A percentile compares a stretch with the other conserved stretches of the same genome.
Evolutionary conservation across 2,113 vertebrate genomes (phyloP).

Genomic region (Campylorhamphus procurvoides): DNA sequence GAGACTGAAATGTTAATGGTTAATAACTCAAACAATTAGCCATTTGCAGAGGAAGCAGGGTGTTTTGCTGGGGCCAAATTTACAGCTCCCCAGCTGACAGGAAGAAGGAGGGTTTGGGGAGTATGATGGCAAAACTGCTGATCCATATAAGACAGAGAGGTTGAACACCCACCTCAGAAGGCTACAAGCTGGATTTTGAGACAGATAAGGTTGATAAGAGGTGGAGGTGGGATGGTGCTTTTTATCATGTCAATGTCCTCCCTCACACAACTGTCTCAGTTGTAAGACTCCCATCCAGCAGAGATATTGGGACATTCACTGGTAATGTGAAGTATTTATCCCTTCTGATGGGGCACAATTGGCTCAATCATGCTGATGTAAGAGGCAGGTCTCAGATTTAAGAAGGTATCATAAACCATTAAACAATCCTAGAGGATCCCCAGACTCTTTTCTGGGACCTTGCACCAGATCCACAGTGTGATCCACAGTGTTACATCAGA

Average conservation of each 20-base stretch:
- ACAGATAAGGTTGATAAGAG: not conserved
- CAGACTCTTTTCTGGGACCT: not conserved
- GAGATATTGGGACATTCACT: not conserved
- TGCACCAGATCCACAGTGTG: not conserved
- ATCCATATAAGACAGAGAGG: not conserved
- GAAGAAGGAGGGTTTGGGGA: not conserved
- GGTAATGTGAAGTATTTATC: not conserved
- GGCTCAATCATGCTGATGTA: not conserved
- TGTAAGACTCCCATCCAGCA: not conserved
- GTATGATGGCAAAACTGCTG: not conserved
- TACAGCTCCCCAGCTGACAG: not conserved
- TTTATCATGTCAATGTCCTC: not conserved
- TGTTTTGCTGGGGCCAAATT: not conserved
- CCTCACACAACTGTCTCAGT: not conserved
- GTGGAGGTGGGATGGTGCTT: not conserved
- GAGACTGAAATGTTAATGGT: not conserved
- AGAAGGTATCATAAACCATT: not conserved
- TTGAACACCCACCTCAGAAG: not conserved
- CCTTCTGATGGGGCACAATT: not conserved
- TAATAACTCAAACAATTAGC: not conserved
- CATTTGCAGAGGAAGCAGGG: not conserved
- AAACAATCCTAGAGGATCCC: not conserved
- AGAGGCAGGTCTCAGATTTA: not conserved
- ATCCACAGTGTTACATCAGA: not conserved
- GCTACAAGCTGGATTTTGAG: not conserved